Evolutionary conservation across 2,797 vertebrate species (phyloP), one percentile per base, ranked within the genome.

Genomic region (Serranus cabrilla): DNA sequence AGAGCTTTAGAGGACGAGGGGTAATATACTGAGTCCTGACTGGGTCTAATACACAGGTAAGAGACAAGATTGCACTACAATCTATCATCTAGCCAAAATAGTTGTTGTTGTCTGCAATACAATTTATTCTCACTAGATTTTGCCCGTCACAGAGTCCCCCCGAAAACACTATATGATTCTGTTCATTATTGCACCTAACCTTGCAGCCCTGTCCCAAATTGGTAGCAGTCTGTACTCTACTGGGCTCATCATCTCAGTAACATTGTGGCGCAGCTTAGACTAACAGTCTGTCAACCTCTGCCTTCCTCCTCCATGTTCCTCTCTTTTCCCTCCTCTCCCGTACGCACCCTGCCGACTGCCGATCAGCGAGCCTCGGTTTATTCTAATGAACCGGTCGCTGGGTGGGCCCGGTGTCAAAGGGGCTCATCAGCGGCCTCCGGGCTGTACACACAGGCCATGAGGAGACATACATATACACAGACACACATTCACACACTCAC

Each of bases 331-430:
- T 74, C 31, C 51, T 78, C 56, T 76, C 63, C 23, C 10, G 39
- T 57, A 49, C 11, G 16, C 54, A 56, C 51, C 61, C 62, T 68
- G 57, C 74, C 2, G 17, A 20, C 69, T 71, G 65, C 54, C n/a
- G 68, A 86, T 85, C 82, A 78, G 61, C 50, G 12, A 25, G 70
- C 46, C 64, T 74, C 21, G 25, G 68, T 82, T 90, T 81, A 90
- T 90, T 91, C 75, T 91, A 92, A 92, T 91, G 84, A 92, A 86
- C 61, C 57, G 63, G 73, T 74, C 23, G 31, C 60, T 64, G 81
- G 87, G 84, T 84, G 84, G 83, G 86, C 51, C 71, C 1, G 9
- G 74, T 88, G 87, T 93, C 90, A 90, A 82, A 85, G 73, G 89
- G 78, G 72, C 87, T 92, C 87, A 90, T 89, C 85, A 82, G 49